Percentiles rank a stretch among this genome's conserved stretches.
These are phyloP conservation scores for Seriola aureovittata DNA, from an alignment of 2,113 vertebrate genomes.

Conservation along the genomic window DNA sequence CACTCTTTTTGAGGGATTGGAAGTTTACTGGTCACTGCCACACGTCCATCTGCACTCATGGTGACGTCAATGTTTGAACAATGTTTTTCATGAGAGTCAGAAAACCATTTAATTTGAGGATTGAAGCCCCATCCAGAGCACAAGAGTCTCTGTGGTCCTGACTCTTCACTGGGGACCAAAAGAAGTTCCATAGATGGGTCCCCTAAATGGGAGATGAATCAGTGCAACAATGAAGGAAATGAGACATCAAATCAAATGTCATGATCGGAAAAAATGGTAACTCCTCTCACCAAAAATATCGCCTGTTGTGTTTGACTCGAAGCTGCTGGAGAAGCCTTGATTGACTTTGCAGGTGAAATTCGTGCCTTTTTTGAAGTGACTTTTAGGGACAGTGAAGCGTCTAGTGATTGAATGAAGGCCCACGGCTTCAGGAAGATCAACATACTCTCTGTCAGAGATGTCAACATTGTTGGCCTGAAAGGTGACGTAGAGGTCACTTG, in stretches of 20 bases:
- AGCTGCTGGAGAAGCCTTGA: slow-evolving; percentile 30
- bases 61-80: background rate
- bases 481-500: slow-evolving; percentile 61
- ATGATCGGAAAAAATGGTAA: background rate
- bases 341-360: slow-evolving; percentile 48
- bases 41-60: slow-evolving; percentile 59
- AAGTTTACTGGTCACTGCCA: slow-evolving; percentile 70
- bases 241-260: background rate
- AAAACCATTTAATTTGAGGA: slow-evolving; percentile 76
- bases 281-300: slow-evolving; percentile 61
- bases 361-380: fast-evolving
- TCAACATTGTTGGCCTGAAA: slow-evolving; percentile 27
- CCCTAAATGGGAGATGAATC: slow-evolving; percentile 42
- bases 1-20: slow-evolving; percentile 59
- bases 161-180: slow-evolving; percentile 37
- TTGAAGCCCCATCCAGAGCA: slow-evolving; percentile 74
- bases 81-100: background rate
- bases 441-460: slow-evolving; percentile 23
- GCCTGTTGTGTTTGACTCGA: background rate
- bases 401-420: slow-evolving; percentile 46
- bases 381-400: slow-evolving; percentile 19
- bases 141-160: slow-evolving; percentile 53
- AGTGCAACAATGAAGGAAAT: background rate
- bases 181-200: slow-evolving; percentile 68
- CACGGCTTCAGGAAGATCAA: slow-evolving; percentile 44